phyloP scores from a whole-genome alignment of 2,797 vertebrate species.

The Crypturellus tataupa region DNA sequence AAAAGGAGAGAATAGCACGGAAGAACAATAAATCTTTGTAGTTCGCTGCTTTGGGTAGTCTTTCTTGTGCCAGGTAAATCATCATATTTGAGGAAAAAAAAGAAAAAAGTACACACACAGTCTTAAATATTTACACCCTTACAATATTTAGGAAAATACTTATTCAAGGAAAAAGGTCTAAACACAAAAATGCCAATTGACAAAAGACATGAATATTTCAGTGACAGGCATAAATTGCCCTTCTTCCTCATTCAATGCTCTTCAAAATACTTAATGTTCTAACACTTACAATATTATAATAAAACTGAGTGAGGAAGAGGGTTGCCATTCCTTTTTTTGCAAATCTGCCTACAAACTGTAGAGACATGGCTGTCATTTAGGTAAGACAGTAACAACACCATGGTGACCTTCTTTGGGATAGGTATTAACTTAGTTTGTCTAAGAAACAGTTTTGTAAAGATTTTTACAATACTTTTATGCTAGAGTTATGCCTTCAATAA shows the following conservation, averaged over 20 bases:
- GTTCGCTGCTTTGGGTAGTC: background rate
- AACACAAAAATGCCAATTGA: background rate
- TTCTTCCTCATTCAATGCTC: background rate
- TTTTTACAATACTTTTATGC: background rate
- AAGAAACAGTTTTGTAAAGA: background rate
- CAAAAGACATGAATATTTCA: background rate
- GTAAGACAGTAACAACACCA: background rate
- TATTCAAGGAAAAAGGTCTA: background rate
- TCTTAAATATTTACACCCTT: background rate
- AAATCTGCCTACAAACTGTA: rapidly evolving
- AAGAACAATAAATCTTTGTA: background rate
- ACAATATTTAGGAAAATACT: background rate
- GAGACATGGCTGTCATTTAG: background rate
- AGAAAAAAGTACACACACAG: no score
- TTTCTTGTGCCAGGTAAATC: background rate
- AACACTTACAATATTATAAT: background rate
- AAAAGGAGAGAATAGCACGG: background rate
- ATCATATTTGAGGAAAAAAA: background rate
- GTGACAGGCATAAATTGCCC: background rate
- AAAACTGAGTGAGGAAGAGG: background rate
- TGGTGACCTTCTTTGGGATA: background rate
- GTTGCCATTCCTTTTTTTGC: background rate
- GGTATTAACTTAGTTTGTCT: no score
- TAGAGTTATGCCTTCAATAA: background rate
- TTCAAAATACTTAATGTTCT: background rate